These are phyloP conservation scores for Candidula unifasciata DNA, from an alignment of 2,888 invertebrate genomes.

Conservation along the genomic window DNA sequence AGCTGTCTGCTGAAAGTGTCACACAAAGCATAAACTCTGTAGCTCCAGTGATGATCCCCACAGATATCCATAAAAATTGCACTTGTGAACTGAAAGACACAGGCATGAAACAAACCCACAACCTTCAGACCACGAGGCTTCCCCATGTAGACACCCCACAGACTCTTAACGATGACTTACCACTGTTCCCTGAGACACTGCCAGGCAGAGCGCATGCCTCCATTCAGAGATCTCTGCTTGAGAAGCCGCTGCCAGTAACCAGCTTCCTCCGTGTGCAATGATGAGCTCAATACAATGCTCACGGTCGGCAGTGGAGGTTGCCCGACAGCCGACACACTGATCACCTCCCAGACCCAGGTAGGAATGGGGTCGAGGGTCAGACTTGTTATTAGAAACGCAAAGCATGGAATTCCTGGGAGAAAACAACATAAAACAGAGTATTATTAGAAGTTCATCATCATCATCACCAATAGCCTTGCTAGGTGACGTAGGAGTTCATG, in stretches of 20 bases:
- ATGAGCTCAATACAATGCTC: conserved; percentile 93
- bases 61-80: no score
- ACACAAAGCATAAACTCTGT: no score
- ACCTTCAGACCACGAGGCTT: no score
- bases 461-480: no score
- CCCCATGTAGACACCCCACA: no score
- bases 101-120: no score
- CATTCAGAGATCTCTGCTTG: conserved; percentile 91
- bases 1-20: no score
- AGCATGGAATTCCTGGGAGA: conserved; percentile 86
- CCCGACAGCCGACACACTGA: conserved; percentile 87
- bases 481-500: no score
- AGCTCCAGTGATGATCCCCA: no score
- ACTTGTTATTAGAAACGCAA: conserved; percentile 85
- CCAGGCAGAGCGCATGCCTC: conserved; percentile 85
- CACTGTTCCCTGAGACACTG: conserved; percentile 74
- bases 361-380: conserved; percentile 82
- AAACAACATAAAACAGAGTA: not conserved
- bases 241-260: conserved; percentile 89
- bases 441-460: no score
- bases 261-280: conserved; percentile 80
- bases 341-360: conserved; percentile 84
- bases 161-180: not conserved
- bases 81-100: no score
- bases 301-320: conserved; percentile 83